Evolutionary conservation across 2,888 invertebrate species (phyloP).

Genomic region (Rhyacophila evoluta): DNA sequence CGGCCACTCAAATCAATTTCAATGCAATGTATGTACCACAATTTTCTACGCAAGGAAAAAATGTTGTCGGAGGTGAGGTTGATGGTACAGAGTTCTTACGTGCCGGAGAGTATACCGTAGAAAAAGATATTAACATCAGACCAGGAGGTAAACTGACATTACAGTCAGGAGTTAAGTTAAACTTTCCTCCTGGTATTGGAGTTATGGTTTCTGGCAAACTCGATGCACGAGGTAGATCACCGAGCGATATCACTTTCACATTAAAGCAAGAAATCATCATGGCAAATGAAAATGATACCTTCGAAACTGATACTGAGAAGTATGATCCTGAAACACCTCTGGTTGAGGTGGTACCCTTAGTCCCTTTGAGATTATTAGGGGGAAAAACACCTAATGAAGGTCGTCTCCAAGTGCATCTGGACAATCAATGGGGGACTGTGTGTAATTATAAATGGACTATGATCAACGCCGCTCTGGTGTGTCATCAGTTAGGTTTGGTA

Average conservation of each 20-base stretch:
- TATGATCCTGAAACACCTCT: conserved; percentile 72
- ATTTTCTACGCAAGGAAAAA: conserved; percentile 78
- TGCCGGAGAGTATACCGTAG: conserved; percentile 91
- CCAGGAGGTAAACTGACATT: conserved; percentile 93
- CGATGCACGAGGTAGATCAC: conserved; percentile 83
- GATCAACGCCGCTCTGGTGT: conserved; percentile 90
- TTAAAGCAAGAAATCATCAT: conserved; percentile 81
- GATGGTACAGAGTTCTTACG: conserved; percentile 87
- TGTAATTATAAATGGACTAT: conserved; percentile 97
- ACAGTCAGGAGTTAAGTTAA: conserved; percentile 88
- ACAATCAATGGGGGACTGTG: conserved; percentile 95
- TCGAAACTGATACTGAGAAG: conserved; percentile 70
- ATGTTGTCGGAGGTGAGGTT: conserved; percentile 90
- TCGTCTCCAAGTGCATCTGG: conserved; percentile 84
- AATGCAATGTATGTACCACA: conserved; percentile 83
- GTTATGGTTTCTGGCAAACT: conserved; percentile 96
- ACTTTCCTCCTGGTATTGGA: conserved; percentile 93
- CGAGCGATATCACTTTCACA: conserved; percentile 84
- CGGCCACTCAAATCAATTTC: conserved; percentile 84
- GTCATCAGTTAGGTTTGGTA: conserved; percentile 93
- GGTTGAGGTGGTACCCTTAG: conserved; percentile 71
- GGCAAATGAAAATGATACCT: conserved; percentile 73
- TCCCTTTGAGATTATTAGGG: conserved; percentile 84
- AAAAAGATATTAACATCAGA: conserved; percentile 92
- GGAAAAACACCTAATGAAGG: conserved; percentile 88